Evolutionary conservation across 2,113 vertebrate species (phyloP).

Genomic region (Tenebrosternarchus preto): DNA sequence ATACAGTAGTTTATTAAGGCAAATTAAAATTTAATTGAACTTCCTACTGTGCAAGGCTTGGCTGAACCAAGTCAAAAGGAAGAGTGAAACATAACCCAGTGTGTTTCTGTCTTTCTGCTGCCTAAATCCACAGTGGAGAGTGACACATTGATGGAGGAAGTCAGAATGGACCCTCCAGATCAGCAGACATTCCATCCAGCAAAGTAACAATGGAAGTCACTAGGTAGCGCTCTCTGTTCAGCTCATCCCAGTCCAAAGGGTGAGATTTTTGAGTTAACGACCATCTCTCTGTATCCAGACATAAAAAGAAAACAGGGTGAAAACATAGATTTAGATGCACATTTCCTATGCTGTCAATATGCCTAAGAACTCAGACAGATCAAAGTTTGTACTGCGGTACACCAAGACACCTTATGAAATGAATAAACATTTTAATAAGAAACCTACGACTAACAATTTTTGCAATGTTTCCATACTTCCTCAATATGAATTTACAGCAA

Average conservation of each 20-base stretch:
- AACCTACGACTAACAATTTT: no score
- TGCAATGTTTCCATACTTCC: no score
- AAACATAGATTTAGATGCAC: constrained; percentile 54
- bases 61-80: constrained; percentile 50
- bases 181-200: constrained; percentile 47
- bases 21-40: constrained; percentile 4
- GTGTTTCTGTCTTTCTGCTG: constrained; percentile 63
- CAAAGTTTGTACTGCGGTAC: no score
- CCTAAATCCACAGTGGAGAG: neutral
- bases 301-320: constrained; percentile 6
- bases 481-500: no score
- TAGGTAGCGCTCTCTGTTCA: constrained; percentile 57
- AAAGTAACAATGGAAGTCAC: constrained; percentile 53
- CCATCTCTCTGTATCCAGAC: neutral
- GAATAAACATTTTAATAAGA: no score
- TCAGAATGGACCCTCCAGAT: constrained; percentile 64
- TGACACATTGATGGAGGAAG: constrained; percentile 72
- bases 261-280: constrained; percentile 13
- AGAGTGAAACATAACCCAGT: constrained; percentile 60
- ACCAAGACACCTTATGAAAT: no score
- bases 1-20: neutral
- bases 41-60: constrained; percentile 30
- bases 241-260: constrained; percentile 52
- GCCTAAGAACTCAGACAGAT: no score
- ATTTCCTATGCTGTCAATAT: no score